phyloP scores from a whole-genome alignment of 2,888 invertebrate species.

The Megalurothrips usitatus region DNA sequence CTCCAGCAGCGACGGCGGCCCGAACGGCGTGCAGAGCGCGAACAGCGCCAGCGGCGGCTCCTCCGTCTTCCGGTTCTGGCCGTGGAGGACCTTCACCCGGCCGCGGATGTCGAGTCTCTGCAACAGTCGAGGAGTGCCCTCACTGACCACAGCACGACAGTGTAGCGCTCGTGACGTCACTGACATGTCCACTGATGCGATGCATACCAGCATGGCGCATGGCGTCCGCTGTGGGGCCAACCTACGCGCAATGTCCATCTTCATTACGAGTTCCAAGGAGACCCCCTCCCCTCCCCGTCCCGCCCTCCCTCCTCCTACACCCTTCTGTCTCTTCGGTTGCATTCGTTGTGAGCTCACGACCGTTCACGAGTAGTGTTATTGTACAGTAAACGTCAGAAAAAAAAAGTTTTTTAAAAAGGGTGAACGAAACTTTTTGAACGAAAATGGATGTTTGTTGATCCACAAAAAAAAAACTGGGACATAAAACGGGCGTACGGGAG shows the following conservation, averaged over 20 bases:
- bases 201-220: not conserved
- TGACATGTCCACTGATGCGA: not conserved
- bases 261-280: not conserved
- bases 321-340: too few species aligned
- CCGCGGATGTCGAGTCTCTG: constrained; percentile 98
- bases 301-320: too few species aligned
- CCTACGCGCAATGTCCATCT: not conserved
- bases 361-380: too few species aligned
- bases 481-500: not conserved
- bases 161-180: not conserved
- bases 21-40: constrained; percentile 98
- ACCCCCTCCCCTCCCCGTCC: too few species aligned
- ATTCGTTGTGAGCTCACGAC: too few species aligned
- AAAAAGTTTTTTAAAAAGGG: too few species aligned
- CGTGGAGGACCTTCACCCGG: constrained; percentile 90
- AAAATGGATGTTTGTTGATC: too few species aligned
- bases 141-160: too few species aligned
- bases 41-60: constrained; percentile 92
- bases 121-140: constrained; percentile 41
- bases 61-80: constrained; percentile 91
- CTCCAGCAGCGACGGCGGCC: constrained; percentile 93
- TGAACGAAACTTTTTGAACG: too few species aligned
- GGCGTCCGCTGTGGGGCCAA: not conserved
- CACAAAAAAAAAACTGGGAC: too few species aligned
- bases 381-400: too few species aligned